Evolutionary conservation across 2,797 vertebrate genomes (phyloP), one percentile per base, ranked within the genome.

Genomic region (Sylvia borin): DNA sequence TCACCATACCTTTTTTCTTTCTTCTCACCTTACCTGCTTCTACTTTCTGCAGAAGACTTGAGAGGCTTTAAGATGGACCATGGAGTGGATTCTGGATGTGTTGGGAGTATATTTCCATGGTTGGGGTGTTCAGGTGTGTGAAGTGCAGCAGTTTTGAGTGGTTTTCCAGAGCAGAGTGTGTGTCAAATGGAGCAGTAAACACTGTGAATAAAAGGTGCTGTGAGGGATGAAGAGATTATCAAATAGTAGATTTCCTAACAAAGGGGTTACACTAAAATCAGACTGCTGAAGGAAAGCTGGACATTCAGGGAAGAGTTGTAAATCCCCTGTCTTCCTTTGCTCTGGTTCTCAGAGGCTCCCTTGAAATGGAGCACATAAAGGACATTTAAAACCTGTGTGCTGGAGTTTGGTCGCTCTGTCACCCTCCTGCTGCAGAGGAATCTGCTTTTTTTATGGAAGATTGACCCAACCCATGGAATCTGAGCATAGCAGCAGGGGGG

Each of bases 101-200:
- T 8, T 77, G 24, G 53, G 54, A 68, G 32, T 5, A 1, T 43
- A 3, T 64, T 82, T 34, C 31, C 1, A 0, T 57, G 17, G 18
- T 10, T 57, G 43, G 11, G 36, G 8, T 0, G 0, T 60, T 10
- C 17, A 57, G 16, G 11, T 48, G 5, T 58, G 13, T 65, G 4
- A 79, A 65, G 16, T 53, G 27, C n/a, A 54, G 64, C n/a, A 47
- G 16, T 3, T 71, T 51, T 58, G n/a, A 40, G 53, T 10, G 4
- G 9, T 55, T 85, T 88, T 68, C 40, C 16, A 80, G 67, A 48
- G 18, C 31, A 62, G 71, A 29, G 34, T 75, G 43, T 84, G 40
- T 25, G 21, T 74, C 47, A 55, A 20, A 31, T 22, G 17, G 50
- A 61, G 42, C 34, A 55, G 61, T 7, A 40, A 76, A n/a, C 34